Conservation (phyloP, 1,140 invertebrate genomes). For the Chrysopa pallens region DNA sequence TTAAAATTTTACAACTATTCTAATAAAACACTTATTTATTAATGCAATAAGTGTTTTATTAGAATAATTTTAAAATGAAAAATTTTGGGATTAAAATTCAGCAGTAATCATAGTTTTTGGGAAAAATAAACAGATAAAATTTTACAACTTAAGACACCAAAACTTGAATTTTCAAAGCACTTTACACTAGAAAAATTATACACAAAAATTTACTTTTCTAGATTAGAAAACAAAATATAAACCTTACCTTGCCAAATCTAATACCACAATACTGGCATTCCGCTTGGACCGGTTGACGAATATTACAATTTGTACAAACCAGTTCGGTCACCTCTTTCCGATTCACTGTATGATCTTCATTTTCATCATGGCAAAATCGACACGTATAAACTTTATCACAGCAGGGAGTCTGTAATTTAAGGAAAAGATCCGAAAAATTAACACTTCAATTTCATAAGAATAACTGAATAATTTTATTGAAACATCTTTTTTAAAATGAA, state of each 20-base stretch:
- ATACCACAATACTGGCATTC: constrained; percentile 56
- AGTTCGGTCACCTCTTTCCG: constrained; percentile 63
- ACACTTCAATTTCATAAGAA: constrained; percentile 6
- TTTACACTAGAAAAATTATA: no score
- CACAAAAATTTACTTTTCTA: not conserved
- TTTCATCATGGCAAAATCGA: constrained; percentile 76
- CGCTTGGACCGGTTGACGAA: constrained; percentile 59
- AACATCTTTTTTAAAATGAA: constrained; percentile 1
- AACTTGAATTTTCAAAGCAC: no score
- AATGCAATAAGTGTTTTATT: no score
- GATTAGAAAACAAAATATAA: constrained; percentile 2
- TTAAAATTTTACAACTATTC: no score
- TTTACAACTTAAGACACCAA: no score
- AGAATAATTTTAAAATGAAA: no score
- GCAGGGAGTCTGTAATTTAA: constrained; percentile 54
- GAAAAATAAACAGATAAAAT: no score
- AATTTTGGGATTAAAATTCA: no score
- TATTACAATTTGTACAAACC: constrained; percentile 63
- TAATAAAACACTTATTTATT: no score
- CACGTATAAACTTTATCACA: constrained; percentile 77
- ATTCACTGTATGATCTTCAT: constrained; percentile 64
- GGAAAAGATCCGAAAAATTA: constrained; percentile 5
- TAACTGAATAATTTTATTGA: not conserved
- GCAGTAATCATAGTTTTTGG: no score
- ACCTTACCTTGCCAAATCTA: constrained; percentile 51